Conservation (phyloP, 1,140 invertebrate species). For the Leptinotarsa lineolata region DNA sequence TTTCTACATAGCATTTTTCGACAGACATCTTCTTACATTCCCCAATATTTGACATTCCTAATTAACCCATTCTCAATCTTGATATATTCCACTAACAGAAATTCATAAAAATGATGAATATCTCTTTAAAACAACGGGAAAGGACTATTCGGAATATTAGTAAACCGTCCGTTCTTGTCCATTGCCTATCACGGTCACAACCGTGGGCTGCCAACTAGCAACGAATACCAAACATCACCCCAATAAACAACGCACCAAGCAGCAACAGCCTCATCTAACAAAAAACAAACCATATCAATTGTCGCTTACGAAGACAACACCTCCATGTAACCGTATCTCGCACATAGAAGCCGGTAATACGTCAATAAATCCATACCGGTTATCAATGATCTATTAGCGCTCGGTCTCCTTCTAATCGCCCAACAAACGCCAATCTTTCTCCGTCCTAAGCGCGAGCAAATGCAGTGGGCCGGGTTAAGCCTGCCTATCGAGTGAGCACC, state of each 20-base stretch:
- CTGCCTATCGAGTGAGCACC: conserved; percentile 52
- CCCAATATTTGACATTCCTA: too few relatives aligned
- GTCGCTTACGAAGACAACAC: conserved; percentile 37
- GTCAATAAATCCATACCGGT: conserved; percentile 48
- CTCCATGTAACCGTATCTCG: conserved; percentile 41
- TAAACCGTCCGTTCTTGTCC: too few relatives aligned
- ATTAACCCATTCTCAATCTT: too few relatives aligned
- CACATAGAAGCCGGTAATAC: conserved; percentile 46
- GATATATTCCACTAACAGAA: too few relatives aligned
- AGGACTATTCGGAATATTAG: too few relatives aligned
- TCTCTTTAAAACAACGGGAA: too few relatives aligned
- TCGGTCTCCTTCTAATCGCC: conserved; percentile 24
- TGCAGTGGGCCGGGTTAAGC: conserved; percentile 52
- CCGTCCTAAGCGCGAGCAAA: conserved; percentile 39
- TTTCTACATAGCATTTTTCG: too few relatives aligned
- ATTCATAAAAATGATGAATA: too few relatives aligned
- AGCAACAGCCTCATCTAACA: background rate
- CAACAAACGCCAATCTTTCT: conserved; percentile 10
- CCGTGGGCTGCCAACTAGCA: background rate
- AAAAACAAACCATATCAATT: conserved; percentile 24
- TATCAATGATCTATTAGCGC: conserved; percentile 42
- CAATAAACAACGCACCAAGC: background rate
- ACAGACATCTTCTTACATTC: too few relatives aligned
- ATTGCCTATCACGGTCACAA: background rate
- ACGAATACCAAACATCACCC: background rate